Conservation (phyloP, 2,888 invertebrate genomes). For the Kuschelorhynchus macadamiae region DNA sequence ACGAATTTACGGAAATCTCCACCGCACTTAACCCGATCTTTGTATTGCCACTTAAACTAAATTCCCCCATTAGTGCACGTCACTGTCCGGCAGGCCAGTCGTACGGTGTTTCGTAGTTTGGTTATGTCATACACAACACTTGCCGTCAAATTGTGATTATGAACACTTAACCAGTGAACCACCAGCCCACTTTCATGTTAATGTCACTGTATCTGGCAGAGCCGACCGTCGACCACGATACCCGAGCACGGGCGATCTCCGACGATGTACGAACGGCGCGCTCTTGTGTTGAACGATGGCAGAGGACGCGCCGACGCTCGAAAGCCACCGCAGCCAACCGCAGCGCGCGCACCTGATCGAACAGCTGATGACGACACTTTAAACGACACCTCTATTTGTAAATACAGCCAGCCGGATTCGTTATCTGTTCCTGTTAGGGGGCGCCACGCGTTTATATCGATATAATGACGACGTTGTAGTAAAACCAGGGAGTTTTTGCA, state of each 20-base stretch:
- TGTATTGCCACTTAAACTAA: conserved; percentile 68
- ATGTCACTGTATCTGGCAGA: conserved; percentile 59
- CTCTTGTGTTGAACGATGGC: conserved; percentile 21
- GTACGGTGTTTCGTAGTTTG: conserved; percentile 58
- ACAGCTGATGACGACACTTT: conserved; percentile 63
- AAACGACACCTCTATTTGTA: conserved; percentile 45
- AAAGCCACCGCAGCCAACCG: conserved; percentile 19
- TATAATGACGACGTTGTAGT: conserved; percentile 12
- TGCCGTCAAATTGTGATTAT: conserved; percentile 53
- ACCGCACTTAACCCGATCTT: conserved; percentile 68
- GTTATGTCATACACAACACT: conserved; percentile 64
- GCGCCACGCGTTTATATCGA: conserved; percentile 36
- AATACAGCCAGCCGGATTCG: conserved; percentile 33
- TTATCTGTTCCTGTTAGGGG: conserved; percentile 39
- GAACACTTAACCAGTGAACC: conserved; percentile 64
- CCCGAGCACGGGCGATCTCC: conserved; percentile 56
- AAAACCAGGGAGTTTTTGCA: conserved; percentile 27
- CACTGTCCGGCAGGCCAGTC: conserved; percentile 61
- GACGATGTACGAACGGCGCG: conserved; percentile 52
- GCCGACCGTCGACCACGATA: conserved; percentile 57
- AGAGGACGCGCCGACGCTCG: conserved; percentile 40
- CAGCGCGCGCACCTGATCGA: conserved; percentile 61
- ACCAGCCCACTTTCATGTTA: conserved; percentile 65
- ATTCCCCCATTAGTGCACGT: conserved; percentile 69
- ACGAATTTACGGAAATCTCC: conserved; percentile 65